phyloP scores from a whole-genome alignment of 1,140 invertebrate genomes.

The Colletes gigas region DNA sequence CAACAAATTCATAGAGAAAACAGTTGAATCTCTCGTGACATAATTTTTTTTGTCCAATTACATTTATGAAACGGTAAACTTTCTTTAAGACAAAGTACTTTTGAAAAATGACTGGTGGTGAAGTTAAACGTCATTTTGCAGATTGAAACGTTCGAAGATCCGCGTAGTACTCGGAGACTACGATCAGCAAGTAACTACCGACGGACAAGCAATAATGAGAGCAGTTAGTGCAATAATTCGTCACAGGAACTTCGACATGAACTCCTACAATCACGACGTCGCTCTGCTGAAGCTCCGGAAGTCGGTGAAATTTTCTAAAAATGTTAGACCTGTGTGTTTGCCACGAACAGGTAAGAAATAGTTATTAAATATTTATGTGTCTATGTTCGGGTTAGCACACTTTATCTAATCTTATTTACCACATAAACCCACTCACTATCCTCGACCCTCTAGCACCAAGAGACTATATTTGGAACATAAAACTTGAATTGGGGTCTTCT shows the following conservation, averaged over 20 bases:
- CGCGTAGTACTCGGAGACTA: constrained; percentile 90
- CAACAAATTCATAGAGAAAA: no score
- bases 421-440: no score
- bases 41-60: no score
- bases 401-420: no score
- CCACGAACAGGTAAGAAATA: constrained; percentile 83
- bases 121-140: constrained; percentile 61
- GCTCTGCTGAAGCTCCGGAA: constrained; percentile 89
- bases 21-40: no score
- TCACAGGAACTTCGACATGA: constrained; percentile 90
- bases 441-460: no score
- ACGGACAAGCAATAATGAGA: constrained; percentile 88
- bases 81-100: background rate
- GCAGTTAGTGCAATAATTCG: constrained; percentile 89
- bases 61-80: no score
- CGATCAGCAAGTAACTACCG: constrained; percentile 89
- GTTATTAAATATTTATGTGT: background rate
- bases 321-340: constrained; percentile 90
- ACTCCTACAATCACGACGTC: constrained; percentile 93
- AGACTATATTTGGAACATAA: no score
- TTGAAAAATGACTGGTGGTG: background rate
- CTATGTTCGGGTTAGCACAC: no score
- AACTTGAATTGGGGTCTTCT: no score
- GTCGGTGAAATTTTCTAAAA: constrained; percentile 89
- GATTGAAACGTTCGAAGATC: constrained; percentile 89